These are phyloP conservation scores for Drosophila villosipedis DNA, from an alignment of 2,888 invertebrate genomes.

Conservation along the genomic window DNA sequence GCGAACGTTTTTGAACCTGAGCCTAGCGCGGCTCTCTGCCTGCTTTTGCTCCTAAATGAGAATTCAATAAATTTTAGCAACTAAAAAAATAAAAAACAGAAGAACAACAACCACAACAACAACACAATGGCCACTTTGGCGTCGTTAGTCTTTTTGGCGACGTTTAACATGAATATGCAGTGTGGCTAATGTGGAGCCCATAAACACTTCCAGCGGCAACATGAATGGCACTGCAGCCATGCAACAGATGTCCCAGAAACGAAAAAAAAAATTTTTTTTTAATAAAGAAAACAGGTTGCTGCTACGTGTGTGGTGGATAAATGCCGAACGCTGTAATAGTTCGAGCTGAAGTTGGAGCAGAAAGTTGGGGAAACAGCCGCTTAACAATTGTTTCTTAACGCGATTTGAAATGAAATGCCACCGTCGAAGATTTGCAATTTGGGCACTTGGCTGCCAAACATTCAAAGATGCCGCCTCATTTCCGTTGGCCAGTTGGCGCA, in stretches of 20 bases:
- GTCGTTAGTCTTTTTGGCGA: slow-evolving; percentile 77
- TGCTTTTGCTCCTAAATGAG: slow-evolving; percentile 73
- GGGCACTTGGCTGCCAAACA: slow-evolving; percentile 49
- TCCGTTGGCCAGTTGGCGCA: slow-evolving; percentile 55
- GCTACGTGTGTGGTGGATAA: slow-evolving; percentile 66
- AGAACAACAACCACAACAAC: slow-evolving; percentile 31
- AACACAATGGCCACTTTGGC: slow-evolving; percentile 67
- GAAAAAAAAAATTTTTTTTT: background rate
- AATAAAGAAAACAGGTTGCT: slow-evolving; percentile 59
- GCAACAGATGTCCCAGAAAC: slow-evolving; percentile 60
- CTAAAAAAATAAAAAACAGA: slow-evolving; percentile 38
- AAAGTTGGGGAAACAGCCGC: slow-evolving; percentile 44
- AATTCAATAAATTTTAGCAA: slow-evolving; percentile 83
- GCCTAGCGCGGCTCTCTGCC: slow-evolving; percentile 28
- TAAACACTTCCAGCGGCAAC: slow-evolving; percentile 82
- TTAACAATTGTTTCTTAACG: slow-evolving; percentile 81
- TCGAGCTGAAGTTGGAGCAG: slow-evolving; percentile 26
- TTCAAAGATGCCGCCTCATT: slow-evolving; percentile 69
- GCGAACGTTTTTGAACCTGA: slow-evolving; percentile 56
- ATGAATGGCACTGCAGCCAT: slow-evolving; percentile 64
- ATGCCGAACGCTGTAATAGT: slow-evolving; percentile 22
- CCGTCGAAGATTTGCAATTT: slow-evolving; percentile 72
- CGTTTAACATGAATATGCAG: slow-evolving; percentile 83
- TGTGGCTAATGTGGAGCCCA: slow-evolving; percentile 83
- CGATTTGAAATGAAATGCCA: slow-evolving; percentile 77